Evolutionary conservation across 2,888 invertebrate genomes (phyloP).

Genomic region (Brachypterus glaber): DNA sequence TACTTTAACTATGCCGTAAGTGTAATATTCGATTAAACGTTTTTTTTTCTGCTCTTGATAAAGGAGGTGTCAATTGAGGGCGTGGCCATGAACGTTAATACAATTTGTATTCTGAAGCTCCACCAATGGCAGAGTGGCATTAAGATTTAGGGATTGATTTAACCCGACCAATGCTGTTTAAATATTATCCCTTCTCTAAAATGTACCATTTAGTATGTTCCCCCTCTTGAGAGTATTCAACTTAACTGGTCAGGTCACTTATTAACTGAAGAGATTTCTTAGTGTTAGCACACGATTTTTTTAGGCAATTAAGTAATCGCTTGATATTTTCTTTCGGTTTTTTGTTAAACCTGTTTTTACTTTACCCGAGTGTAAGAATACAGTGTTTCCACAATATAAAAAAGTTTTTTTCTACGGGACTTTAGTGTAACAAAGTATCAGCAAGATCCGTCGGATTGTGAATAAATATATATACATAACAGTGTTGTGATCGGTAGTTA

Average conservation of each 20-base stretch:
- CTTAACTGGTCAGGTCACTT: constrained; percentile 31
- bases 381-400: too few relatives aligned
- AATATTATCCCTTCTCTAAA: constrained; percentile 22
- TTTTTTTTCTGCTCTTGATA: constrained; percentile 26
- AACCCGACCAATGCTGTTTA: constrained; percentile 24
- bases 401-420: too few relatives aligned
- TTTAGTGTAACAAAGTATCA: background rate
- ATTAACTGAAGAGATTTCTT: constrained; percentile 38
- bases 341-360: too few relatives aligned
- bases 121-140: constrained; percentile 27
- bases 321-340: background rate
- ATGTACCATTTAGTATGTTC: constrained; percentile 24
- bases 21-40: constrained; percentile 33
- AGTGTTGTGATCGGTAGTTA: background rate
- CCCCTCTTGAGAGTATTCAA: constrained; percentile 26
- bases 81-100: constrained; percentile 27
- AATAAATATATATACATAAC: too few relatives aligned
- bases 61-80: constrained; percentile 33
- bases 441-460: constrained; percentile 1
- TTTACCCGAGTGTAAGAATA: too few relatives aligned
- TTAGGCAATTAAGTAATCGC: background rate
- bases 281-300: constrained; percentile 34
- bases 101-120: constrained; percentile 31
- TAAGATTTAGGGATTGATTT: constrained; percentile 20
- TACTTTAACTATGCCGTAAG: constrained; percentile 32